These are phyloP conservation scores for Neodon shergylaensis DNA, from an alignment of 2,113 vertebrate species.

Conservation along the genomic window DNA sequence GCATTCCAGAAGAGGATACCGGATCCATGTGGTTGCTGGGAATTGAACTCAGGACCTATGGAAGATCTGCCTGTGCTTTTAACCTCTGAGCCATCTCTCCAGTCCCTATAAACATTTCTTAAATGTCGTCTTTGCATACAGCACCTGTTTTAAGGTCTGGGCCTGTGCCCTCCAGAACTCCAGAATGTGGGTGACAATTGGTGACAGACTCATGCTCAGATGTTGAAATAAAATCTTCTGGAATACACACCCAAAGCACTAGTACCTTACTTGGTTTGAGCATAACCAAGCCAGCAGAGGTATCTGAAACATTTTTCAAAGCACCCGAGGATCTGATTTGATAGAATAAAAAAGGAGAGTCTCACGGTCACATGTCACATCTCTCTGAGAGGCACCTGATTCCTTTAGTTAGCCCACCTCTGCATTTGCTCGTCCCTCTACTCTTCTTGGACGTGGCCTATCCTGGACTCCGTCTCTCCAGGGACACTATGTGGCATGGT, in stretches of 20 bases:
- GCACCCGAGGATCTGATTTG: neutral
- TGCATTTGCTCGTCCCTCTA: neutral
- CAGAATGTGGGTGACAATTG: neutral
- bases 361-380: neutral
- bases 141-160: neutral
- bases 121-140: neutral
- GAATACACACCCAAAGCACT: neutral
- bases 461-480: too few relatives aligned
- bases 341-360: fast-evolving
- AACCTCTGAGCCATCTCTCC: too few relatives aligned
- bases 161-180: neutral
- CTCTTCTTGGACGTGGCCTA: neutral
- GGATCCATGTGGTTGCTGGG: too few relatives aligned
- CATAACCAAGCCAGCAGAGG: neutral
- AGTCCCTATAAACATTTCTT: neutral
- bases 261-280: neutral
- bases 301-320: neutral
- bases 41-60: too few relatives aligned
- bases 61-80: too few relatives aligned
- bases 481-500: neutral
- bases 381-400: neutral
- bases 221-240: neutral
- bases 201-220: neutral
- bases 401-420: neutral
- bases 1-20: too few relatives aligned